Evolutionary conservation across 2,888 invertebrate genomes (phyloP).

Genomic region (Agonum fuliginosum): DNA sequence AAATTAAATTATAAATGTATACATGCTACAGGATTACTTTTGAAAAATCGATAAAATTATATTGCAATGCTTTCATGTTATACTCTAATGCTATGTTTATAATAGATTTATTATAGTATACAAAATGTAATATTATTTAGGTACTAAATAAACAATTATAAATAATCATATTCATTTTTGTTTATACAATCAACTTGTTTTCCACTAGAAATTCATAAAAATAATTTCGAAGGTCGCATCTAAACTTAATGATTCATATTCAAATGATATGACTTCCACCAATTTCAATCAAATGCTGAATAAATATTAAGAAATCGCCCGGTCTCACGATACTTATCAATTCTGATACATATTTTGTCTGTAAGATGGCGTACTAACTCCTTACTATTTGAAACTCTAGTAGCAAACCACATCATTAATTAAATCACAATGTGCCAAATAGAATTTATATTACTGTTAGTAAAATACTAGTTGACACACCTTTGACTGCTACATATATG

Average conservation of each 20-base stretch:
- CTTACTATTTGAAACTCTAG: background rate
- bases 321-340: slow-evolving; percentile 8
- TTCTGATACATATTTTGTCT: slow-evolving; percentile 6
- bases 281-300: slow-evolving; percentile 19
- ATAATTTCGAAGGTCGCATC: too few species aligned
- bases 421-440: slow-evolving; percentile 14
- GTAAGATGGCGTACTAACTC: background rate
- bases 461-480: slow-evolving; percentile 28
- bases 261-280: background rate
- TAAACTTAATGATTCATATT: slow-evolving; percentile 8
- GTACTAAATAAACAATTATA: too few species aligned
- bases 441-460: slow-evolving; percentile 42
- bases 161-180: too few species aligned
- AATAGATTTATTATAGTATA: too few species aligned
- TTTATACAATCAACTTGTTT: too few species aligned
- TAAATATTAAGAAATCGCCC: background rate
- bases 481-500: slow-evolving; percentile 40
- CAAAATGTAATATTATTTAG: too few species aligned
- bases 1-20: too few species aligned
- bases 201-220: too few species aligned
- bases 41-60: too few species aligned
- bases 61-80: too few species aligned
- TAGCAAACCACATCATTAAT: slow-evolving; percentile 8
- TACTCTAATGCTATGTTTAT: too few species aligned
- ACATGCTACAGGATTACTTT: too few species aligned